Conservation (phyloP, 2,113 vertebrate species). For the Acanthochromis polyacanthus region DNA sequence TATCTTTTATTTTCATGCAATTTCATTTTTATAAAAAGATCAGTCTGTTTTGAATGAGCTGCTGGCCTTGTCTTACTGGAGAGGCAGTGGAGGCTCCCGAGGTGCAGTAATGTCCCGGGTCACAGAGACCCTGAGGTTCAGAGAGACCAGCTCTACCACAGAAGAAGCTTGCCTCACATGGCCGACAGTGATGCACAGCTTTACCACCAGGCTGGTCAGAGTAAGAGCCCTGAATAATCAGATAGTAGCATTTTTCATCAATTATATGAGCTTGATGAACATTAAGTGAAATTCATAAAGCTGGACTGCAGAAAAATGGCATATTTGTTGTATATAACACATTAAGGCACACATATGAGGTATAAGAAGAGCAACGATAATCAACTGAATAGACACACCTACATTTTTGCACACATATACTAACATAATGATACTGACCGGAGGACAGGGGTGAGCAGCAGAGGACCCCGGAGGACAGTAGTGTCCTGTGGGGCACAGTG, state of each 20-base stretch:
- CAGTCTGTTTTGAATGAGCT: neutral
- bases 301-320: too few species aligned
- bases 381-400: neutral
- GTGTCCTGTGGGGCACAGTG: constrained; percentile 87
- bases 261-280: too few species aligned
- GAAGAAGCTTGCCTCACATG: constrained; percentile 87
- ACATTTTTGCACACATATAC: constrained; percentile 16
- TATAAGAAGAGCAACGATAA: too few species aligned
- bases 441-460: constrained; percentile 82
- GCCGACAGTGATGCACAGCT: constrained; percentile 81
- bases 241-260: neutral
- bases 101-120: constrained; percentile 85
- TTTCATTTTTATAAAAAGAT: neutral
- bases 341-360: too few species aligned
- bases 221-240: constrained; percentile 85
- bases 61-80: constrained; percentile 82
- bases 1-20: too few species aligned
- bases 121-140: constrained; percentile 86
- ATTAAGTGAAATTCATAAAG: too few species aligned
- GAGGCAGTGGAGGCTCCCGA: constrained; percentile 82
- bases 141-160: constrained; percentile 86
- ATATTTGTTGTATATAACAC: neutral
- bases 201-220: constrained; percentile 75
- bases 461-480: constrained; percentile 86
- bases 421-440: constrained; percentile 79